Evolutionary conservation across 2,888 invertebrate genomes (phyloP).

Genomic region (Drosophila recens): DNA sequence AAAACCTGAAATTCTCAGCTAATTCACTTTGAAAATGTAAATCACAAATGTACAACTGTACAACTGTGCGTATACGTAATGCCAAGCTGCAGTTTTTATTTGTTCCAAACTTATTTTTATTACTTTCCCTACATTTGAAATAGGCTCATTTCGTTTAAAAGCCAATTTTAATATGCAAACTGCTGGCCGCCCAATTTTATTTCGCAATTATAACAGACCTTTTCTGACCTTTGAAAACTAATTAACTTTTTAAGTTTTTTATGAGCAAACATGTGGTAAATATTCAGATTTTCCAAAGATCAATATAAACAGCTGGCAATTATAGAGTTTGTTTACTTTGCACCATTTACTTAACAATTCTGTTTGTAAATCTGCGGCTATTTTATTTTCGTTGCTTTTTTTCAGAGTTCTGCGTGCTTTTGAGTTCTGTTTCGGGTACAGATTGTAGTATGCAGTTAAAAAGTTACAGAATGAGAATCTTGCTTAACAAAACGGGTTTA

Average conservation of each 20-base stretch:
- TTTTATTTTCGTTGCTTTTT: not conserved
- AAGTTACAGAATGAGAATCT: not conserved
- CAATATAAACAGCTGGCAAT: constrained; percentile 1
- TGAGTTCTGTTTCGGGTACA: not conserved
- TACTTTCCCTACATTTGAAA: constrained; percentile 2
- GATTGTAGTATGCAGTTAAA: not conserved
- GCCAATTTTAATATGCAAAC: constrained; percentile 20
- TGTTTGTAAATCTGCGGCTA: not conserved
- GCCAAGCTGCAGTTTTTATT: constrained; percentile 36
- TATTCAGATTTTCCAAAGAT: not conserved
- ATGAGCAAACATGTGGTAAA: not conserved
- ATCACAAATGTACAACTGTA: constrained; percentile 21
- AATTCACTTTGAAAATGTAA: constrained; percentile 19
- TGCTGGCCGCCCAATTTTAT: not conserved
- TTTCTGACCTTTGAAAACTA: constrained; percentile 12
- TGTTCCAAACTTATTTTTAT: not conserved
- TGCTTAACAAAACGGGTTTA: constrained; percentile 41
- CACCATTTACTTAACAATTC: not conserved
- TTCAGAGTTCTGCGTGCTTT: not conserved
- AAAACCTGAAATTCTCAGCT: constrained; percentile 48
- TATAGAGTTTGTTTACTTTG: not conserved
- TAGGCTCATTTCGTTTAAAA: not conserved
- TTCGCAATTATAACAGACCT: constrained; percentile 3
- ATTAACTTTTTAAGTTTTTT: constrained; percentile 16
- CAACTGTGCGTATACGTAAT: constrained; percentile 35